Base-by-base conservation (phyloP, 1,140 invertebrate genomes). In the Sarcophaga bullata region DNA sequence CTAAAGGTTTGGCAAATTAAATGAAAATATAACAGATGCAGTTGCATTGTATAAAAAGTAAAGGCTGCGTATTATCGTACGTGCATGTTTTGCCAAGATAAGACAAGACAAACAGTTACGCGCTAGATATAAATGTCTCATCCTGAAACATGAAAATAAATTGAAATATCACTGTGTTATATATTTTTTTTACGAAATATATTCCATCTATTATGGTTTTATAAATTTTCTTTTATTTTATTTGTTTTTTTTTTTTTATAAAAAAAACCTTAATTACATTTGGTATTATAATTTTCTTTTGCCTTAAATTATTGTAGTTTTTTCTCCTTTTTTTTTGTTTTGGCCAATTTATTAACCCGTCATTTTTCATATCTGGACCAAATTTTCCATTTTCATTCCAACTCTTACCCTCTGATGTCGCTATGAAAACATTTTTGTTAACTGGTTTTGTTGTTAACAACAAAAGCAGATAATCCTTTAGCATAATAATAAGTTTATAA, bases 401-500 rank as follows among this genome's bases (percentile, higher is more conserved):
- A 4, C 25, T 37, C 54, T 37, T 37, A 58, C 54, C 54, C 54
- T n/a, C 3, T 37, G 25, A 37, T 37, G 25, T 37, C 25, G 1
- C 25, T 37, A 37, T 37, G 25, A 37, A 37, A 37, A 37, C 25
- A 37, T 17, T 76, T 76, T 76, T 76, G 17, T 78, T 68, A 68
- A 15, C 75, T 50, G 75, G 75, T 50, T 78, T 78, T 78, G 25
- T 78, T 78, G 75, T 78, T 78, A 78, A 78, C 75, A 78, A 78
- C 49, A 78, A 78, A 78, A 78, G 48, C 75, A 78, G 75, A 50
- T 78, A 78, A 78, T 78, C 75, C 75, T 78, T 78, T 78, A 78
- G 75, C 75, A 78, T 78, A 78, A 78, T 78, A 78, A 78, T 78
- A 78, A 78, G 75, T 78, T 78, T 78, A 78, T 78, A 78, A 78